Base-by-base conservation (phyloP, 2,797 vertebrate species). In the Silurus lanzhouensis region DNA sequence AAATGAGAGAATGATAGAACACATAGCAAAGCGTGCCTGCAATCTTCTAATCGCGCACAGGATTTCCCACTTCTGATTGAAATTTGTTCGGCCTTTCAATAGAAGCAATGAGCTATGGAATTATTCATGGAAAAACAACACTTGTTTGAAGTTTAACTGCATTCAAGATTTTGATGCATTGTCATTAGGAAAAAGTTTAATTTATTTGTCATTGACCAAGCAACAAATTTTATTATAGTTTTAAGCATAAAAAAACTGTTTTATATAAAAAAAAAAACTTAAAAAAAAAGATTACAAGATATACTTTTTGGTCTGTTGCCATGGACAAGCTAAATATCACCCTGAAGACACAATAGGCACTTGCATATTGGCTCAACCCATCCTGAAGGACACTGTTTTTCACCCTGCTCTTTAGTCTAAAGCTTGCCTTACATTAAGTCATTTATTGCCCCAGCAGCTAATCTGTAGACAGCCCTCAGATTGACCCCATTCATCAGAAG, bases 401-500 rank as follows among this genome's bases (percentile, higher is more conserved):
- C 58, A 52, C 76, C 60, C 48, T 84, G 66, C 19, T 67, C 25
- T 82, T 86, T 84, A 79, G 55, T 52, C 76, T 14, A 44, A 81
- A 85, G 61, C 81, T 83, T 77, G 44, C 81, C 83, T 76, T 57
- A 64, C 77, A 86, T 84, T 81, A 72, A 83, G 82, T 78, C 75
- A 79, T 87, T 90, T 88, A 90, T 90, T 84, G 88, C 72, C 57
- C 84, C 68, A 74, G 82, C 52, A 66, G 84, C 82, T 88, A 90
- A 90, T 87, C 88, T 85, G 63, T 66, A 58, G 52, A 81, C 67
- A 82, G 87, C 70, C 75, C 84, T 83, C 80, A 89, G 81, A 84
- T 87, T 89, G 89, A 89, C 88, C 89, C 82, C 84, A 88, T 91
- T 91, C 84, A 88, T 91, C 88, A 86, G 84, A 81, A 52, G 63